phyloP scores from a whole-genome alignment of 2,797 vertebrate genomes.

The Chaunax sp. region DNA sequence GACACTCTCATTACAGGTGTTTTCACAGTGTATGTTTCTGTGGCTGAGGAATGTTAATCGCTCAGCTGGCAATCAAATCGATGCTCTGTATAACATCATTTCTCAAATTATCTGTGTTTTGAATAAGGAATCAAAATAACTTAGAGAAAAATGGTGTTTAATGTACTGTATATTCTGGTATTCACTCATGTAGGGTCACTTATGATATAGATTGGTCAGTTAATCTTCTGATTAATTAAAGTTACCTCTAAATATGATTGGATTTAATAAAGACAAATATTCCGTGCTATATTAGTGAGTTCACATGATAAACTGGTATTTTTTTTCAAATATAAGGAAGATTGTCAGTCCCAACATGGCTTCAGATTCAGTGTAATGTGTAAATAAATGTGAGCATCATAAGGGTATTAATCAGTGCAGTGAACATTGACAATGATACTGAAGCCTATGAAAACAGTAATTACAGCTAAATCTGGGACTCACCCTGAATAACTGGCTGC shows the following conservation, averaged over 20 bases:
- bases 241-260: neutral
- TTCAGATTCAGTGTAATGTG: slow-evolving; percentile 1
- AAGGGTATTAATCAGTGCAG: slow-evolving; percentile 4
- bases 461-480: slow-evolving; percentile 32
- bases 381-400: neutral
- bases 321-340: neutral
- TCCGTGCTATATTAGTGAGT: too few relatives aligned
- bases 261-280: neutral
- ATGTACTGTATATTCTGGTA: neutral
- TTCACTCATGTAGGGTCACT: neutral
- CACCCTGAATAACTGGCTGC: slow-evolving; percentile 53
- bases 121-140: neutral
- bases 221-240: neutral
- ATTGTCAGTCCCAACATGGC: neutral
- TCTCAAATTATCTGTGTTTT: slow-evolving; percentile 1
- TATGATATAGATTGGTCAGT: neutral
- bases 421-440: slow-evolving; percentile 10
- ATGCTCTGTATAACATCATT: neutral
- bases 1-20: neutral
- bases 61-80: neutral
- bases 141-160: neutral
- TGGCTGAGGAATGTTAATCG: neutral
- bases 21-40: neutral
- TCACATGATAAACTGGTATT: too few relatives aligned
- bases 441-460: too few relatives aligned